phyloP scores from a whole-genome alignment of 2,797 vertebrate genomes.

The Smutsia gigantea region DNA sequence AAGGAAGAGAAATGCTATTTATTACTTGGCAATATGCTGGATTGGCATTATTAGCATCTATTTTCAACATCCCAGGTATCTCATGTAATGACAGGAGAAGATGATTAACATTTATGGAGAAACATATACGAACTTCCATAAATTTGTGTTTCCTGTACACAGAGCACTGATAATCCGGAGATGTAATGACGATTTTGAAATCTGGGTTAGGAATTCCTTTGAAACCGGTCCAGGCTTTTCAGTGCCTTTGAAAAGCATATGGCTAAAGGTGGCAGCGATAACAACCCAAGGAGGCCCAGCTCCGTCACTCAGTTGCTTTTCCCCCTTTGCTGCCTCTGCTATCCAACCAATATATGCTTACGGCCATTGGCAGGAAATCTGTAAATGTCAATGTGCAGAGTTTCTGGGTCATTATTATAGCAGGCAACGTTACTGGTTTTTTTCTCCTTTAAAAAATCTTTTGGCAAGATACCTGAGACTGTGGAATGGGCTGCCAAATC shows the following conservation, averaged over 20 bases:
- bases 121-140: slow-evolving; percentile 62
- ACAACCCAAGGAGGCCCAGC: slow-evolving; percentile 63
- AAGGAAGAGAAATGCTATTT: slow-evolving; percentile 64
- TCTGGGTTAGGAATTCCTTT: slow-evolving; percentile 80
- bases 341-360: background rate
- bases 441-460: slow-evolving; percentile 65
- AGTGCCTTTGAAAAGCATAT: slow-evolving; percentile 74
- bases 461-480: slow-evolving; percentile 79
- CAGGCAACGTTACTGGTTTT: slow-evolving; percentile 49
- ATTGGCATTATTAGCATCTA: slow-evolving; percentile 64
- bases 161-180: slow-evolving; percentile 51
- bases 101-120: slow-evolving; percentile 61
- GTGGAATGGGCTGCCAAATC: slow-evolving; percentile 71
- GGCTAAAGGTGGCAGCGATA: slow-evolving; percentile 64
- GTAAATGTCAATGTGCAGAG: slow-evolving; percentile 37
- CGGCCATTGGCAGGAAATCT: slow-evolving; percentile 55
- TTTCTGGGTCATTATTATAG: slow-evolving; percentile 50
- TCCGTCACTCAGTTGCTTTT: slow-evolving; percentile 41
- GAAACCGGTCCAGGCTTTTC: slow-evolving; percentile 73
- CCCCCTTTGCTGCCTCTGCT: slow-evolving; percentile 52
- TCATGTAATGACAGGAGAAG: slow-evolving; percentile 43
- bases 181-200: slow-evolving; percentile 68
- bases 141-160: slow-evolving; percentile 66
- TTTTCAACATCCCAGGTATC: slow-evolving; percentile 36
- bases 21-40: slow-evolving; percentile 58